These are phyloP conservation scores for Zootoca vivipara DNA, from an alignment of 2,113 vertebrate genomes.

Conservation along the genomic window DNA sequence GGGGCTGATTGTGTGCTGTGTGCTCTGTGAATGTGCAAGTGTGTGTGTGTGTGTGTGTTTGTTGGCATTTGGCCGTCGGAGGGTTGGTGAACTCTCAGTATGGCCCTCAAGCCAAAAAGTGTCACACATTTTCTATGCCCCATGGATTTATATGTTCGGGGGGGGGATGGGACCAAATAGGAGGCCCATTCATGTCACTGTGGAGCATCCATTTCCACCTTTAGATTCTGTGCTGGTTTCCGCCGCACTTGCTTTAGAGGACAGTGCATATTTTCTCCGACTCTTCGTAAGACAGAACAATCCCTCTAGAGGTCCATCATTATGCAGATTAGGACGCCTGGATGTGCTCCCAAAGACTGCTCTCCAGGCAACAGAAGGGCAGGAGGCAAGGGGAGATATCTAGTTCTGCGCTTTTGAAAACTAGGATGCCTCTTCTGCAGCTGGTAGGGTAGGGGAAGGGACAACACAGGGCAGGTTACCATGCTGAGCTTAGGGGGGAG, in stretches of 20 bases:
- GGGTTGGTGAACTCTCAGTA: too few relatives aligned
- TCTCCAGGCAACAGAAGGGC: conserved; percentile 49
- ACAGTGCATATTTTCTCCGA: conserved; percentile 57
- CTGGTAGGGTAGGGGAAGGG: not conserved
- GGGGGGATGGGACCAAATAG: not conserved
- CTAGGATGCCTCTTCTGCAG: conserved; percentile 31
- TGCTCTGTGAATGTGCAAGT: too few relatives aligned
- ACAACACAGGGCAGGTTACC: not conserved
- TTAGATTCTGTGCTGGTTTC: not conserved
- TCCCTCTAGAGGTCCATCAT: conserved; percentile 61
- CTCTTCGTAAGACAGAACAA: conserved; percentile 54
- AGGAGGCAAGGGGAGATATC: conserved; percentile 35
- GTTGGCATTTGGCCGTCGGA: too few relatives aligned
- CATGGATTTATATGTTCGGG: not conserved
- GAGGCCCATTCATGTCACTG: not conserved
- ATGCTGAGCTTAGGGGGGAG: not conserved
- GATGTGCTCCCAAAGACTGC: conserved; percentile 45
- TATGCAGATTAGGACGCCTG: conserved; percentile 59
- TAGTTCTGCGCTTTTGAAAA: conserved; percentile 50
- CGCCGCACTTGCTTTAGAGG: conserved; percentile 55
- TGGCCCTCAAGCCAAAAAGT: not conserved
- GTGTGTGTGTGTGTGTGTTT: too few relatives aligned
- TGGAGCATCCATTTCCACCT: not conserved
- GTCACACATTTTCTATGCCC: too few relatives aligned
- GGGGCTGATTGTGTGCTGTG: too few relatives aligned